phyloP scores from a whole-genome alignment of 2,113 vertebrate species.

The Odocoileus hemionus region DNA sequence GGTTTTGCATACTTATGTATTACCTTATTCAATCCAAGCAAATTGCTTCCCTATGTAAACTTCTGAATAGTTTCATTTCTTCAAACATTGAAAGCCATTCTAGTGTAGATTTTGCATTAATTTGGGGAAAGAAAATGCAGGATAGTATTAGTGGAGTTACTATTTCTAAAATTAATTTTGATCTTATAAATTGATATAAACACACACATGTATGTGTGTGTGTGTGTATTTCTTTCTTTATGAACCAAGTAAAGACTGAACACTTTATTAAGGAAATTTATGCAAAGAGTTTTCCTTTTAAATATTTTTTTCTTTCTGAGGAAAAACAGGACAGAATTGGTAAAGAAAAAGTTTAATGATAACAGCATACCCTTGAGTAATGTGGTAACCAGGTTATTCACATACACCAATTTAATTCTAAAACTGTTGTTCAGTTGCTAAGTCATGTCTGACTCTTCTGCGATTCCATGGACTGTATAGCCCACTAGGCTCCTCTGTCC shows the following conservation, averaged over 20 bases:
- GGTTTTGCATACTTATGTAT: slow-evolving; percentile 67
- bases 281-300: background rate
- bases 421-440: background rate
- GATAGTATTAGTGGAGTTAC: slow-evolving; percentile 37
- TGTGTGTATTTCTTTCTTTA: background rate
- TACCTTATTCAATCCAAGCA: slow-evolving; percentile 67
- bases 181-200: slow-evolving; percentile 52
- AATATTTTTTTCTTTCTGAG: background rate
- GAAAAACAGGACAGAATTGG: background rate
- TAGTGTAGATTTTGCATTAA: slow-evolving; percentile 65
- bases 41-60: slow-evolving; percentile 70
- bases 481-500: background rate
- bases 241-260: background rate
- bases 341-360: background rate
- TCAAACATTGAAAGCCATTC: slow-evolving; percentile 59
- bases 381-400: background rate
- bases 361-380: background rate
- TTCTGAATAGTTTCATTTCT: slow-evolving; percentile 68
- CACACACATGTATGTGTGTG: background rate
- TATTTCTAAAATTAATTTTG: slow-evolving; percentile 66
- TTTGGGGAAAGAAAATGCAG: slow-evolving; percentile 51
- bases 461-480: background rate
- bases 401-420: background rate
- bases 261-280: slow-evolving; percentile 11
- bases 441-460: background rate